phyloP scores from a whole-genome alignment of 1,140 invertebrate genomes.

The Cydia splendana region DNA sequence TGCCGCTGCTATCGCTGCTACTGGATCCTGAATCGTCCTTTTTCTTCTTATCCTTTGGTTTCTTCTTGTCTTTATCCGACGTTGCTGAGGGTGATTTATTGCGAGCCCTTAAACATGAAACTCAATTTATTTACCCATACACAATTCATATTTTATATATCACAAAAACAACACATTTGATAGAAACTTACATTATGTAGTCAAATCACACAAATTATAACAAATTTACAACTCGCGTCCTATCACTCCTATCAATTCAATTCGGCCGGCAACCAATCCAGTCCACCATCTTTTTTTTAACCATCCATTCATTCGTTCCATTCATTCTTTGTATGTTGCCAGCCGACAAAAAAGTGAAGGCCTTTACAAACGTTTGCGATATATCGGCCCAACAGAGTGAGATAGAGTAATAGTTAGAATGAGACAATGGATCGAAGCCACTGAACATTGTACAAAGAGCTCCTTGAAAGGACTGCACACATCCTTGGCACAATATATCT shows the following conservation, averaged over 20 bases:
- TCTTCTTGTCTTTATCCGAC: slow-evolving; percentile 86
- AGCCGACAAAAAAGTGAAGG: neutral
- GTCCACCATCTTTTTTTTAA: slow-evolving; percentile 2
- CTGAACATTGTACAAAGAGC: too few species aligned
- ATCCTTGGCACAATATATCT: too few species aligned
- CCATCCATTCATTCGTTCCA: neutral
- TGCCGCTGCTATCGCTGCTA: slow-evolving; percentile 88
- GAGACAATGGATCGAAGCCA: too few species aligned
- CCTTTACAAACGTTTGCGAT: too few species aligned
- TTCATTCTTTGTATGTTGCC: neutral
- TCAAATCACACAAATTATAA: neutral
- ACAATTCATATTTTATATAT: neutral
- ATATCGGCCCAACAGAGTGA: too few species aligned
- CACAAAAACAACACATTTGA: neutral
- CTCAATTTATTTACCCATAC: slow-evolving; percentile 19
- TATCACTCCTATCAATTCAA: slow-evolving; percentile 21
- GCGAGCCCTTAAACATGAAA: slow-evolving; percentile 79
- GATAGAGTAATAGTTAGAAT: too few species aligned
- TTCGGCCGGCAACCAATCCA: neutral
- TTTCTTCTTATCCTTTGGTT: slow-evolving; percentile 83
- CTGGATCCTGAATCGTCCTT: slow-evolving; percentile 86
- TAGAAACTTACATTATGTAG: neutral
- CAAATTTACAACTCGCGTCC: neutral
- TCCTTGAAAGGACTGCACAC: too few species aligned
- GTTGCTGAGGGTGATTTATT: slow-evolving; percentile 82